phyloP scores from a whole-genome alignment of 2,888 invertebrate species.

The Lasioglossum marginatum region DNA sequence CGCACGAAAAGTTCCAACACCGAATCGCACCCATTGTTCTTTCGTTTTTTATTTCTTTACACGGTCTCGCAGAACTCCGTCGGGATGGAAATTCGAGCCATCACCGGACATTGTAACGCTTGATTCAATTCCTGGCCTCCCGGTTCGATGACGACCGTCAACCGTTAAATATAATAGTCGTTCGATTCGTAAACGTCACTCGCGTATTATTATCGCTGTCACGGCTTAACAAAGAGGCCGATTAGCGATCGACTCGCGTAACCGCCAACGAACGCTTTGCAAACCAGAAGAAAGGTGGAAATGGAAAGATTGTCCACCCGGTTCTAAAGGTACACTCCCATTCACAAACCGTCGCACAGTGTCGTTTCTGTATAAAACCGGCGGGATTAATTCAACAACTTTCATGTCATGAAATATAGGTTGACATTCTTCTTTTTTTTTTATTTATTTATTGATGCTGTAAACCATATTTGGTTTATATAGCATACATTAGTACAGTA shows the following conservation, averaged over 20 bases:
- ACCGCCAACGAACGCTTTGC: conserved; percentile 21
- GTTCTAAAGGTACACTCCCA: conserved; percentile 3
- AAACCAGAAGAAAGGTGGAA: conserved; percentile 6
- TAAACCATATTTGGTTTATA: too few relatives aligned
- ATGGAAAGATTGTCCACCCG: not conserved
- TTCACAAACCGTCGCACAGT: not conserved
- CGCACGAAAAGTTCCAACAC: conserved; percentile 53
- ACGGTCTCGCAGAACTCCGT: conserved; percentile 4
- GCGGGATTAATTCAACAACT: not conserved
- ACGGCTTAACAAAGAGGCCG: conserved; percentile 39
- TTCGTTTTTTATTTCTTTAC: conserved; percentile 1
- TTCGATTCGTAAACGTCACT: conserved; percentile 52
- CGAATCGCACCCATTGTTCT: conserved; percentile 65
- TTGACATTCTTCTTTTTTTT: too few relatives aligned
- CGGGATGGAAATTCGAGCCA: not conserved
- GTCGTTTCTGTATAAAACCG: not conserved
- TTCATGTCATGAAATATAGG: not conserved
- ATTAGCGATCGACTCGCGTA: conserved; percentile 39
- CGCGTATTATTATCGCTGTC: conserved; percentile 53
- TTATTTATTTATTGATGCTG: too few relatives aligned
- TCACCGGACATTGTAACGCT: conserved; percentile 32
- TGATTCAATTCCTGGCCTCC: conserved; percentile 33
- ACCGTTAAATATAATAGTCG: conserved; percentile 47
- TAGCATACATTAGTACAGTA: too few relatives aligned
- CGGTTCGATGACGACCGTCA: conserved; percentile 36